Conservation (phyloP, 2,113 vertebrate genomes). For the Brienomyrus longianalis region DNA sequence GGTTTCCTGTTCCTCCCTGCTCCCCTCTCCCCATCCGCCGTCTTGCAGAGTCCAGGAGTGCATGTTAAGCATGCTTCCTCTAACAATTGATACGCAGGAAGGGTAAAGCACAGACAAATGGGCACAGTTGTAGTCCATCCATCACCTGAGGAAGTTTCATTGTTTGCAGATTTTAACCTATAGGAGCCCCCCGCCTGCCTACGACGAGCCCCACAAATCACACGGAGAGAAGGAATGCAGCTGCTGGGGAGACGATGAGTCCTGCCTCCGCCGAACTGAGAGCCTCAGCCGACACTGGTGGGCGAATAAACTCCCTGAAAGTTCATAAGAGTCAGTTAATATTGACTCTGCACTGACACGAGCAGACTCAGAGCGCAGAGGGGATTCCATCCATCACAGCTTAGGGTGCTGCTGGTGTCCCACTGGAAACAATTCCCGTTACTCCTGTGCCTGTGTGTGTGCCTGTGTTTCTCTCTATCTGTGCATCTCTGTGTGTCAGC, state of each 20-base stretch:
- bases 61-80: constrained; percentile 55
- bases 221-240: constrained; percentile 19
- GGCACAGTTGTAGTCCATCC: constrained; percentile 62
- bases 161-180: constrained; percentile 68
- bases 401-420: not conserved
- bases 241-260: constrained; percentile 44
- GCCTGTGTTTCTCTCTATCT: not conserved
- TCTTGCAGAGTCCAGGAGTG: constrained; percentile 36
- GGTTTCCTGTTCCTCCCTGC: constrained; percentile 53
- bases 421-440: not conserved
- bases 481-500: not conserved
- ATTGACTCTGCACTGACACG: not conserved
- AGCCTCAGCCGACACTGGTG: not conserved
- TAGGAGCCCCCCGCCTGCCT: constrained; percentile 49
- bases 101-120: constrained; percentile 65
- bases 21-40: constrained; percentile 32
- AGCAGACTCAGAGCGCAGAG: not conserved
- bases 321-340: not conserved
- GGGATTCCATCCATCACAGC: not conserved
- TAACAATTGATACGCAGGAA: constrained; percentile 58
- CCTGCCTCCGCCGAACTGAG: constrained; percentile 14
- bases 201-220: constrained; percentile 63
- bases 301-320: not conserved
- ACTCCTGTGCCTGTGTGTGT: not conserved
- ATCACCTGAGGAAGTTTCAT: constrained; percentile 56